Base-by-base conservation (phyloP, 1,140 invertebrate genomes). In the Maconellicoccus hirsutus region DNA sequence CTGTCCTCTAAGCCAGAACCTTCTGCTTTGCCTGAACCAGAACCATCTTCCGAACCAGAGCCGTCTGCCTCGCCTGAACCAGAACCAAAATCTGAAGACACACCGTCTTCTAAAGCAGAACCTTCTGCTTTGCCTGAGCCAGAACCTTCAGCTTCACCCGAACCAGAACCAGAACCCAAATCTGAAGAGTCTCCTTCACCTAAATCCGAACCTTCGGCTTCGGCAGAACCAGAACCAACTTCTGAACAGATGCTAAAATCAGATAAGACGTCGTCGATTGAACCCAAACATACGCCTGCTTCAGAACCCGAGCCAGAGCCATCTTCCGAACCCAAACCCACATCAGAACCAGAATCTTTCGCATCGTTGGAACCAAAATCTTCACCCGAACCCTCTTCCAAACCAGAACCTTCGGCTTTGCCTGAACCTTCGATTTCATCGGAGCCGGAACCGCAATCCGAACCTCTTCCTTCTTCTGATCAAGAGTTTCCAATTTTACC, bases 1-100 rank as follows among this genome's bases (percentile, higher is more conserved):
- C n/a, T n/a, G n/a, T n/a, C n/a, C n/a, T n/a, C n/a, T n/a, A n/a
- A n/a, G n/a, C n/a, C n/a, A n/a, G n/a, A n/a, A n/a, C n/a, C n/a
- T n/a, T n/a, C n/a, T n/a, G n/a, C n/a, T n/a, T n/a, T n/a, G n/a
- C n/a, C n/a, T n/a, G n/a, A n/a, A n/a, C n/a, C n/a, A n/a, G n/a
- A n/a, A n/a, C n/a, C n/a, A n/a, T n/a, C n/a, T n/a, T n/a, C n/a
- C n/a, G n/a, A n/a, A n/a, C n/a, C n/a, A n/a, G 23, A 77, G 78
- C 0, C 73, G 79, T 25, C 78, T 79, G 1, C 76, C 77, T 71
- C 79, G n/a, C n/a, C 79, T 0, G 81, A 82, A 73, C 79, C 81
- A 19, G 76, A 79, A 75, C 74, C 79, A 0, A 78, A 80, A 73
- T 79, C 81, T 0, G 77, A 78, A 74, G 76, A n/a, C n/a, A n/a